Conservation (phyloP, 2,888 invertebrate genomes). For the Synanthedon vespiformis region DNA sequence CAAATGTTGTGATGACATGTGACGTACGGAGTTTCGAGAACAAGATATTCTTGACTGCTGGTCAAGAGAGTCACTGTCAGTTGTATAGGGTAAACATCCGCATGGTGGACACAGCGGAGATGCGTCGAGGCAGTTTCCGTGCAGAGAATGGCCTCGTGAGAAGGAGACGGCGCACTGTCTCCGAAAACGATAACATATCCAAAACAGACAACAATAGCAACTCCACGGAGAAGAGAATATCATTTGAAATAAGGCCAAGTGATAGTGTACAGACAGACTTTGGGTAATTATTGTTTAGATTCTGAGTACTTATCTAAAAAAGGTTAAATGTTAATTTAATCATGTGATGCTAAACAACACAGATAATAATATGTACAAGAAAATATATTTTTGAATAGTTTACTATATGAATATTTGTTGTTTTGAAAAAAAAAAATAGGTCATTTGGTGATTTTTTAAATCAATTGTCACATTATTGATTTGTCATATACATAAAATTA, state of each 20-base stretch:
- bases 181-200: slow-evolving; percentile 64
- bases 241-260: slow-evolving; percentile 80
- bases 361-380: no score
- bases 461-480: no score
- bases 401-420: no score
- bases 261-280: slow-evolving; percentile 91
- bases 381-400: no score
- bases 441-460: no score
- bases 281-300: slow-evolving; percentile 48
- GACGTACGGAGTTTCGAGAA: slow-evolving; percentile 79
- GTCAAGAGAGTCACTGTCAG: slow-evolving; percentile 92
- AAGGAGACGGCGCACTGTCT: slow-evolving; percentile 61
- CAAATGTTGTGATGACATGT: slow-evolving; percentile 93
- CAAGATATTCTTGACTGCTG: slow-evolving; percentile 85
- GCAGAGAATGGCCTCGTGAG: slow-evolving; percentile 60
- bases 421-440: no score
- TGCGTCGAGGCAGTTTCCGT: slow-evolving; percentile 68
- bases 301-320: neutral
- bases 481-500: no score
- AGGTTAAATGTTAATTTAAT: neutral
- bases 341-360: no score
- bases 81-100: slow-evolving; percentile 79
- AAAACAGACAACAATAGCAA: slow-evolving; percentile 54
- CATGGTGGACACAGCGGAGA: slow-evolving; percentile 67
- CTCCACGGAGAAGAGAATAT: slow-evolving; percentile 72